phyloP scores from a whole-genome alignment of 2,888 invertebrate genomes.

The Meandrusa payeni region DNA sequence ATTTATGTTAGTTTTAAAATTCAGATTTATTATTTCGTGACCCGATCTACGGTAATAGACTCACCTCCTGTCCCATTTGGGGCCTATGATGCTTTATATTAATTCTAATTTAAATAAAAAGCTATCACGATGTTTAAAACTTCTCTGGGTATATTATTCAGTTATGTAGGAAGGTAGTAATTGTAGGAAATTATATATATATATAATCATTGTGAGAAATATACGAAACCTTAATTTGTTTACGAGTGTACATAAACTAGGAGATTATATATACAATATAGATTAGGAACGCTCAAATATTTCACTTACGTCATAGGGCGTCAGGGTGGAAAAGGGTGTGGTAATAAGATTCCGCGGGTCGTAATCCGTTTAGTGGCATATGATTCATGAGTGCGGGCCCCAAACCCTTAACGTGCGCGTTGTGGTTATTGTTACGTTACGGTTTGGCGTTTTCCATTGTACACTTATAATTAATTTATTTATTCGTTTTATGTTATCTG shows the following conservation, averaged over 20 bases:
- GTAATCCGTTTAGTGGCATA: conserved; percentile 67
- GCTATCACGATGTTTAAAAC: too few relatives aligned
- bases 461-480: conserved; percentile 3
- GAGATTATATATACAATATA: conserved; percentile 36
- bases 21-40: too few relatives aligned
- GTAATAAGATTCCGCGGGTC: conserved; percentile 64
- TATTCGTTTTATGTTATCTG: too few relatives aligned
- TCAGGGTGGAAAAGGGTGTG: conserved; percentile 67
- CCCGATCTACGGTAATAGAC: too few relatives aligned
- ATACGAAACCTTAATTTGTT: not conserved
- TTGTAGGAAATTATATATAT: too few relatives aligned
- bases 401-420: conserved; percentile 18
- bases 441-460: conserved; percentile 3
- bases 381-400: conserved; percentile 63
- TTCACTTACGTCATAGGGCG: conserved; percentile 47
- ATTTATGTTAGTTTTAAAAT: too few relatives aligned
- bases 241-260: not conserved
- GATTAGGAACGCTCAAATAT: conserved; percentile 42
- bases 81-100: too few relatives aligned
- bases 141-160: too few relatives aligned
- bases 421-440: conserved; percentile 27
- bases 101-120: too few relatives aligned
- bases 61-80: too few relatives aligned
- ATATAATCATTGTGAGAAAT: too few relatives aligned
- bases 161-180: too few relatives aligned